Evolutionary conservation across 2,888 invertebrate species (phyloP), one percentile per base, ranked within the genome.

Genomic region (Cistogaster globosa): DNA sequence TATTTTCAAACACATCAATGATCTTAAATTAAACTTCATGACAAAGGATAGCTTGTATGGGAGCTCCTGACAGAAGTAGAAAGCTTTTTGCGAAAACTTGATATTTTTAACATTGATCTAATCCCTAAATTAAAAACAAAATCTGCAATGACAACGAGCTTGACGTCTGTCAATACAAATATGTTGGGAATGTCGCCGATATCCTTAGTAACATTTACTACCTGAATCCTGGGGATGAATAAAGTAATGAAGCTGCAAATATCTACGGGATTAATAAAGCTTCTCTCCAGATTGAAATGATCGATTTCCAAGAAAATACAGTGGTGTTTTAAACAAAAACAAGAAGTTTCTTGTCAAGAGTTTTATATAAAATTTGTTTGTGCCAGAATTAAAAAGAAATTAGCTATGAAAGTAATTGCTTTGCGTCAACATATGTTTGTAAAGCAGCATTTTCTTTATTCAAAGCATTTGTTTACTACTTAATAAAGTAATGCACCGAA

Each of bases 111-210:
- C 48, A 48, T 14, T 48, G 48, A 48, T 48, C 48, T 48, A 14
- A 16, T 11, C 38, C 38, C 9, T 55, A 55, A 55, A 14, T 20
- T 55, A 20, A 18, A 55, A 55, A 9, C 38, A 6, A 55, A 55
- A 55, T 55, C 55, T 55, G 20, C 55, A 55, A 55, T 55, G 55
- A 55, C 55, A 55, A 55, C 55, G 55, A 55, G 55, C 55, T 55
- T 18, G 55, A 55, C 55, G 22, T 55, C 55, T 18, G 55, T 6
- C 20, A 22, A 18, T 55, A 18, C 20, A 55, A 18, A 20, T 18
- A 55, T 18, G 20, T 5, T 55, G 20, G 55, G 55, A 55, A 55
- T 55, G 18, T 55, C 20, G 22, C 8, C 18, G 55, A 55, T 18
- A 55, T 55, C 22, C 55, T 22, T 20, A 18, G 55, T 48, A 48